These are phyloP conservation scores for Axis porcinus DNA, from an alignment of 2,113 vertebrate genomes.

Conservation along the genomic window DNA sequence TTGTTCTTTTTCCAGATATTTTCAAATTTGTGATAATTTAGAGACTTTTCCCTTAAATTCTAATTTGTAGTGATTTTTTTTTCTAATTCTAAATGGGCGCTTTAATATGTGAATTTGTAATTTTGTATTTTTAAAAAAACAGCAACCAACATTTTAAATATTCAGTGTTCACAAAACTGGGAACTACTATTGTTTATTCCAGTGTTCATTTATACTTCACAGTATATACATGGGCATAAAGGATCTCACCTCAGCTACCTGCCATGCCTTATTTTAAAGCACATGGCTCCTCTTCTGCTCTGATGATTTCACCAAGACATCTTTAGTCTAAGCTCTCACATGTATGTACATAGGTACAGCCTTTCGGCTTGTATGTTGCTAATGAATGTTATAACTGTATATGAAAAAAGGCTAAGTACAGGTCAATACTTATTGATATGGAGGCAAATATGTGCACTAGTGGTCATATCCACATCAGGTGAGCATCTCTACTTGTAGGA, in stretches of 20 bases:
- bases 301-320: background rate
- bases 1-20: background rate
- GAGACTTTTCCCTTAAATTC: background rate
- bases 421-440: background rate
- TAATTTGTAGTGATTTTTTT: background rate
- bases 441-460: background rate
- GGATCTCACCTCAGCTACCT: fast-evolving
- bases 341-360: background rate
- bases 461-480: background rate
- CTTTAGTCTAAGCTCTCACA: background rate
- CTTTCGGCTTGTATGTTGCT: background rate
- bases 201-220: background rate
- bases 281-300: background rate
- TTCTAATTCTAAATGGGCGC: background rate
- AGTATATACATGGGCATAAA: background rate
- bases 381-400: background rate
- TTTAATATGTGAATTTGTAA: background rate
- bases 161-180: background rate
- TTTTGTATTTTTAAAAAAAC: background rate
- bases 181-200: background rate
- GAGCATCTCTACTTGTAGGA: background rate
- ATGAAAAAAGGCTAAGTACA: background rate
- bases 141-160: background rate
- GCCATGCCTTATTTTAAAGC: background rate
- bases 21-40: background rate